A percentile compares a stretch with the other conserved stretches of the same genome.
Evolutionary conservation across 2,888 invertebrate genomes (phyloP).

Genomic region (Cosmopolites sordidus): DNA sequence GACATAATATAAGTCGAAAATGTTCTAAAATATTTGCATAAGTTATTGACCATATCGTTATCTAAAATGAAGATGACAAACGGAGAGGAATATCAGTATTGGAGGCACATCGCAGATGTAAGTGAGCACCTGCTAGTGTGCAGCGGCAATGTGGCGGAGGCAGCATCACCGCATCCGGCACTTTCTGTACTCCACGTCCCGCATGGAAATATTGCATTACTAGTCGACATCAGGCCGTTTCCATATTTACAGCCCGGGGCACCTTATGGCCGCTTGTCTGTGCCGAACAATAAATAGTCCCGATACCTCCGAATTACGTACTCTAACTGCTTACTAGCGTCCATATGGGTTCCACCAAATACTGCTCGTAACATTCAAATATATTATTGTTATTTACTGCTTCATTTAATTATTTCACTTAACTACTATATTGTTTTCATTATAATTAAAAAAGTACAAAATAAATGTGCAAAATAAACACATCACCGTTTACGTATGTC

Average conservation of each 20-base stretch:
- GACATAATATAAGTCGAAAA: no score
- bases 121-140: slow-evolving; percentile 45
- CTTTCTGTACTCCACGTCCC: slow-evolving; percentile 18
- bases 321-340: not conserved
- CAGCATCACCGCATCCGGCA: slow-evolving; percentile 44
- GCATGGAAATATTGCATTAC: slow-evolving; percentile 27
- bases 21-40: no score
- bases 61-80: not conserved
- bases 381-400: no score
- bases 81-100: slow-evolving; percentile 37
- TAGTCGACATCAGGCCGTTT: slow-evolving; percentile 23
- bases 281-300: slow-evolving; percentile 24
- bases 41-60: no score
- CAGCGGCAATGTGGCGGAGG: slow-evolving; percentile 34
- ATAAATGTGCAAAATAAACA: no score
- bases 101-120: slow-evolving; percentile 46
- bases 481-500: no score
- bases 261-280: slow-evolving; percentile 25
- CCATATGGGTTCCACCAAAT: no score
- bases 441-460: no score
- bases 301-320: slow-evolving; percentile 19
- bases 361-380: no score
- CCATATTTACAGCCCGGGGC: slow-evolving; percentile 24
- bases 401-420: no score
- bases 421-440: no score